Evolutionary conservation across 2,113 vertebrate species (phyloP), one percentile per base, ranked within the genome.

Genomic region (Bubalus kerabau): DNA sequence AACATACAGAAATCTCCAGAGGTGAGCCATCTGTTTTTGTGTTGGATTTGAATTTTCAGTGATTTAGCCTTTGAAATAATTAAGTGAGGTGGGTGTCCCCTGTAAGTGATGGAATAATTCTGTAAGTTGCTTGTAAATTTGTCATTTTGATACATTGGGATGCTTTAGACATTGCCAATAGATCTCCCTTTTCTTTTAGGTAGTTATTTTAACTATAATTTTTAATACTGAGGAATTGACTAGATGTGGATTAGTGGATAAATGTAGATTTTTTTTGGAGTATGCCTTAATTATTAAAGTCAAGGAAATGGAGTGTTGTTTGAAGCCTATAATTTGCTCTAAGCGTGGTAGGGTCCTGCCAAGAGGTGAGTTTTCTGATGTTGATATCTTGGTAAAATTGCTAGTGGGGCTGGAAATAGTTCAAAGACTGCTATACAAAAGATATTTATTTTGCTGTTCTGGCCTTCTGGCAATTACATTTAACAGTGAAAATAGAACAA

Each of bases 1-100:
- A 98, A 99, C 0, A 97, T 90, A 0, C 98, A 98, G 92, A 94
- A 97, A 32, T 98, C 98, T 97, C 98, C 98, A 0, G 99, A 99
- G 99, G 99, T 99, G 95, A 99, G 98, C 3, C 52, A 26, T 59
- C 48, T 50, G 4, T 54, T 84, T 93, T 76, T 93, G 14, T 60
- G 57, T 92, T 78, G 3, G 6, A 46, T 24, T 17, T 0, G n/a
- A 50, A 74, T 59, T 52, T 95, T 1, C 76, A 91, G 50, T 88
- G 80, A 96, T 59, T 95, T 87, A 94, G 52, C 11, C 60, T 94
- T 96, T 93, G 74, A 97, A 89, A 71, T 89, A 94, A 95, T 43
- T 95, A 67, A 71, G 46, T 96, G 24, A 76, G 15, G 2, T 90
- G 24, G 36, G 4, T 90, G 19, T 57, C 67, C 81, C 19, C 32